Evolutionary conservation across 2,888 invertebrate species (phyloP).

Genomic region (Trimorus sp.): DNA sequence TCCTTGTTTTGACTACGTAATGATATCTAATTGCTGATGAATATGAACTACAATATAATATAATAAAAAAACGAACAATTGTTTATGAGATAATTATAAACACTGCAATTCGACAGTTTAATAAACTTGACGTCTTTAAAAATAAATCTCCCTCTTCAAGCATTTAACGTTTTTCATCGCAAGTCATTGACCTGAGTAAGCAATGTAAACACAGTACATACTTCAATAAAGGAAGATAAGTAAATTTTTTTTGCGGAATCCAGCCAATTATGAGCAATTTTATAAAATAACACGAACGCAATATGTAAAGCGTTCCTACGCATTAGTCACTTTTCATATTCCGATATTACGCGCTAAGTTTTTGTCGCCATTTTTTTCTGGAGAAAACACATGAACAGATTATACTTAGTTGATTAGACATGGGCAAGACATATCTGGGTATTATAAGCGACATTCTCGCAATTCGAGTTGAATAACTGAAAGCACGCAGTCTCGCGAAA

Average conservation of each 20-base stretch:
- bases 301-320: slow-evolving; percentile 30
- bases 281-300: slow-evolving; percentile 31
- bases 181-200: slow-evolving; percentile 27
- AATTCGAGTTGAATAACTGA: neutral
- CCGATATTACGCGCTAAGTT: slow-evolving; percentile 19
- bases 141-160: no score
- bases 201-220: slow-evolving; percentile 23
- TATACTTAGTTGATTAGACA: slow-evolving; percentile 30
- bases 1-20: no score
- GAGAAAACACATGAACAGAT: slow-evolving; percentile 8
- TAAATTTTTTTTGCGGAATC: slow-evolving; percentile 28
- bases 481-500: neutral
- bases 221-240: slow-evolving; percentile 37
- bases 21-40: no score
- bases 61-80: no score
- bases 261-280: slow-evolving; percentile 5
- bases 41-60: no score
- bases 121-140: no score
- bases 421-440: slow-evolving; percentile 13
- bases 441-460: slow-evolving; percentile 5
- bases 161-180: slow-evolving; percentile 1
- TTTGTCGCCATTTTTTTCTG: slow-evolving; percentile 24
- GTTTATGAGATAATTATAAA: no score
- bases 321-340: slow-evolving; percentile 26
- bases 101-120: no score